Evolutionary conservation across 2,888 invertebrate genomes (phyloP), one percentile per base, ranked within the genome.

Genomic region (Pterostichus madidus): DNA sequence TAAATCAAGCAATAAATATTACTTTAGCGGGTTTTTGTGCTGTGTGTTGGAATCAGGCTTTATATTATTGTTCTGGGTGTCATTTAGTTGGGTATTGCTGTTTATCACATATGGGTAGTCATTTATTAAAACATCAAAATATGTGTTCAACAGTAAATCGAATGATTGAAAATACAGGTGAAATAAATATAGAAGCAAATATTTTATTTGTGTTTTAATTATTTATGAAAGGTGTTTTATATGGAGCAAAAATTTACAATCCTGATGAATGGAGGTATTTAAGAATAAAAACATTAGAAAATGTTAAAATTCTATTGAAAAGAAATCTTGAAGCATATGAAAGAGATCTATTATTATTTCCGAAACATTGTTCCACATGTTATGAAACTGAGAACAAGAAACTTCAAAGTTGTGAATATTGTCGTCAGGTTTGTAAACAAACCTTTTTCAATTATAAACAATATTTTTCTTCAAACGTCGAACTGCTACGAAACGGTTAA

Each of bases 311-410:
- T 5, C 4, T 52, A n/a, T 64, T 95, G 3, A 92, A 92, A 84
- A 90, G 95, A 8, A 88, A 90, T 1, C 87, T 95, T 59, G 90
- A 92, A 11, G 92, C 94, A 0, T 94, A 93, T 90, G 95, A 95
- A 87, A 93, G 93, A 84, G 95, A 95, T 86, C 92, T 93, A 0
- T 87, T 95, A 31, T 89, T 95, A 24, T 95, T 94, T 86, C 94
- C 95, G 0, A 91, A 93, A 81, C 89, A 94, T 4, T 95, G 95
- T 85, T 86, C 89, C 0, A 87, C 87, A 0, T 95, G 95, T 86
- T 90, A 93, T 79, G 92, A 93, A 84, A 91, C 92, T 89, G 88
- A 90, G 56, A 91, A 90, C 68, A 87, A 87, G 13, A 90, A 90
- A 83, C 86, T 94, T 10, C 87, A 85, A 8, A 91, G 92, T 75